phyloP scores from a whole-genome alignment of 2,113 vertebrate genomes.

The Rhinoderma darwinii region DNA sequence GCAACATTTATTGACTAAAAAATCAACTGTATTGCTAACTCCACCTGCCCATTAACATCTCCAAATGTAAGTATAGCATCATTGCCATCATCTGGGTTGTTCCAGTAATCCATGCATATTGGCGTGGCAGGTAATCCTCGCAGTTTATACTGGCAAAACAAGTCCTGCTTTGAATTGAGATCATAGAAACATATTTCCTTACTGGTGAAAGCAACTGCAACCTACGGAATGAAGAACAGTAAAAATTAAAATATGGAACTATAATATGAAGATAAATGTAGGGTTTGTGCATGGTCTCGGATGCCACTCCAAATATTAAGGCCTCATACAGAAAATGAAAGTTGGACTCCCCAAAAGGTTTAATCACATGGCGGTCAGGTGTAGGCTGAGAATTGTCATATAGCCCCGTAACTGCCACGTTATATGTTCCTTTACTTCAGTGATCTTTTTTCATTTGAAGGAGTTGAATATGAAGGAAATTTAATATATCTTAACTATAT shows the following conservation, averaged over 20 bases:
- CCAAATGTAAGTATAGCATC: slow-evolving; percentile 78
- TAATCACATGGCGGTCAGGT: too few relatives aligned
- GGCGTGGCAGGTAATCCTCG: slow-evolving; percentile 74
- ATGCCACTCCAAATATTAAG: too few relatives aligned
- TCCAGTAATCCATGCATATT: slow-evolving; percentile 80
- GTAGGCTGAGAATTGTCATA: too few relatives aligned
- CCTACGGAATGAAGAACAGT: slow-evolving; percentile 55
- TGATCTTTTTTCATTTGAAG: too few relatives aligned
- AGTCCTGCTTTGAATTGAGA: slow-evolving; percentile 74
- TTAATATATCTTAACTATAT: too few relatives aligned
- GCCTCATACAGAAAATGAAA: too few relatives aligned
- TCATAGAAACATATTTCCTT: slow-evolving; percentile 85
- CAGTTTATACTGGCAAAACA: slow-evolving; percentile 77
- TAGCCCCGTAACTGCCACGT: too few relatives aligned
- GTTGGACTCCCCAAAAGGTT: too few relatives aligned
- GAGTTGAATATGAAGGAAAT: too few relatives aligned
- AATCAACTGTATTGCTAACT: not conserved
- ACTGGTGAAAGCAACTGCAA: slow-evolving; percentile 80
- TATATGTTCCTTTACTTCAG: too few relatives aligned
- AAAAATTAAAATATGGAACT: not conserved
- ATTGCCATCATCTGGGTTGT: slow-evolving; percentile 70
- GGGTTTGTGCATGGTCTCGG: not conserved
- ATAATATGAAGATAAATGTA: not conserved
- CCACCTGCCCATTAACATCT: slow-evolving; percentile 81
- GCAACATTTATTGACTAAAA: too few relatives aligned